Evolutionary conservation across 2,888 invertebrate genomes (phyloP).

Genomic region (Eristalis tenax): DNA sequence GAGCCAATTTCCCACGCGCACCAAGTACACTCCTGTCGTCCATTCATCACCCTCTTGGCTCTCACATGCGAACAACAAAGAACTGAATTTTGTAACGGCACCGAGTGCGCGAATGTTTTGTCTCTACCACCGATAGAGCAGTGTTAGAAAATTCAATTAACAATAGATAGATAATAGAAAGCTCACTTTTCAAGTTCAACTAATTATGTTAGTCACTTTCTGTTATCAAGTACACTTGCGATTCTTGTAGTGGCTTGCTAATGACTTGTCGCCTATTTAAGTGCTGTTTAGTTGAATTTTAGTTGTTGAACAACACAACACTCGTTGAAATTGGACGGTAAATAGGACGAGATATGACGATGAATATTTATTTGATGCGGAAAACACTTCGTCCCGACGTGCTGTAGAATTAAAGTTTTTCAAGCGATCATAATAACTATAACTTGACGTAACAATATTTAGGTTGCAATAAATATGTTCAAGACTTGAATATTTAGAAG

Average conservation of each 20-base stretch:
- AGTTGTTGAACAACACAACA: not conserved
- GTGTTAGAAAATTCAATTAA: conserved; percentile 41
- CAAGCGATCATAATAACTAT: not conserved
- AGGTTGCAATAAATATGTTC: not conserved
- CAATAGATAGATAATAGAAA: conserved; percentile 11
- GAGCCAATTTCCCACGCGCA: conserved; percentile 22
- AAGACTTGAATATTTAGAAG: no score
- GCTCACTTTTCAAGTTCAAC: conserved; percentile 21
- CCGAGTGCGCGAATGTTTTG: not conserved
- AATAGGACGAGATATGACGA: not conserved
- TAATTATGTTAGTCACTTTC: conserved; percentile 31
- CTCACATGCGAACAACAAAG: not conserved
- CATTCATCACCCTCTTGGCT: not conserved
- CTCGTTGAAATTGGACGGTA: not conserved
- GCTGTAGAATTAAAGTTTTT: not conserved
- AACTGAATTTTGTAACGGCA: not conserved
- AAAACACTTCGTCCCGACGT: not conserved
- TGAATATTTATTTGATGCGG: not conserved
- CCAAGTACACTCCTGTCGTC: not conserved
- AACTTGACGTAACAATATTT: not conserved
- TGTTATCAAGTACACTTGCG: conserved; percentile 21
- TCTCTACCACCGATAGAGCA: not conserved
- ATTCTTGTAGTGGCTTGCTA: not conserved
- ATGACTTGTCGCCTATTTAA: not conserved
- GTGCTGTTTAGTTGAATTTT: not conserved